Conservation (phyloP, 2,888 invertebrate species). For the Sarcophaga caerulescens region DNA sequence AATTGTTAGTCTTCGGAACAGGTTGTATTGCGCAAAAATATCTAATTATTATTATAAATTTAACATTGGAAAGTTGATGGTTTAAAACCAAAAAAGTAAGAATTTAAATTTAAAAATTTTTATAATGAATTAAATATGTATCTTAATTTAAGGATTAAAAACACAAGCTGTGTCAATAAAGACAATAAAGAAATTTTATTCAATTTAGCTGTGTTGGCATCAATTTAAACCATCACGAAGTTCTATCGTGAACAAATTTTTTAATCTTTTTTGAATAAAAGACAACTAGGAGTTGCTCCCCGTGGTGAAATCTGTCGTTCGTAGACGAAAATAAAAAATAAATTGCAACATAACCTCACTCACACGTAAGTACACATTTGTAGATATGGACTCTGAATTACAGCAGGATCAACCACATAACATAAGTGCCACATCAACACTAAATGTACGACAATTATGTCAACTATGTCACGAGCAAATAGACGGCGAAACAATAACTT, state of each 20-base stretch:
- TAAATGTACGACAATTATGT: too few relatives aligned
- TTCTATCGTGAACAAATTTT: too few relatives aligned
- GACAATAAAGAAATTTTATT: too few relatives aligned
- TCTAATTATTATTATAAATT: too few relatives aligned
- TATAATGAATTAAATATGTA: too few relatives aligned
- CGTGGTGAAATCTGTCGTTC: background rate
- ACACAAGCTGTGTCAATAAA: background rate
- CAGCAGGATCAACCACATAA: constrained; percentile 35
- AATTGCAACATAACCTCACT: constrained; percentile 42
- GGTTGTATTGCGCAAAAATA: background rate
- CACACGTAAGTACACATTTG: constrained; percentile 41
- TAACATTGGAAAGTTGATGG: too few relatives aligned
- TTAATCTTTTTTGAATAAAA: background rate
- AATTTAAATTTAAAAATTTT: too few relatives aligned
- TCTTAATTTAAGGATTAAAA: too few relatives aligned
- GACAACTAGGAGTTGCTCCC: background rate
- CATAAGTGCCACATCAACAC: too few relatives aligned
- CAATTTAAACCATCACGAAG: too few relatives aligned
- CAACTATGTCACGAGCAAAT: constrained; percentile 24
- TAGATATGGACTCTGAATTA: constrained; percentile 31
- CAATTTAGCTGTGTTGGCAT: too few relatives aligned
- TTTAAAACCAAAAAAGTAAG: too few relatives aligned
- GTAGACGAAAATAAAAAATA: background rate
- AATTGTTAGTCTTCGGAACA: background rate
- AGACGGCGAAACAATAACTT: background rate